Conservation (phyloP, 1,140 invertebrate species). For the Aporrectodea caliginosa region DNA sequence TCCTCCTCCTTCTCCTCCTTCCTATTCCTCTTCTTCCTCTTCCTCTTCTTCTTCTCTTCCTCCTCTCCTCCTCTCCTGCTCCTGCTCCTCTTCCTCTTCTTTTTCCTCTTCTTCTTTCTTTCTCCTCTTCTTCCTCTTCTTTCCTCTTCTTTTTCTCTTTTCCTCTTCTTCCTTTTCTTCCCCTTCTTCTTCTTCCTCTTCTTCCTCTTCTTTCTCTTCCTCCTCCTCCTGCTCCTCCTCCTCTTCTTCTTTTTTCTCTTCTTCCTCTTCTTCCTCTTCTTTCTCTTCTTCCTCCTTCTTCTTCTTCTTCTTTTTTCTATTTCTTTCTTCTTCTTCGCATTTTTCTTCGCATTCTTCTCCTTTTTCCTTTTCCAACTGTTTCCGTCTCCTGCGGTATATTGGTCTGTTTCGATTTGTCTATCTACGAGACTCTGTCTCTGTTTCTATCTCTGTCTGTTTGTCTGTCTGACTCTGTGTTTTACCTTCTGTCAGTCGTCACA, state of each 20-base stretch:
- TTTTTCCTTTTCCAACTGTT: not conserved
- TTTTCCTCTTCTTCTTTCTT: not conserved
- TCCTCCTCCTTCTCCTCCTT: not conserved
- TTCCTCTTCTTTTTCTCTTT: not conserved
- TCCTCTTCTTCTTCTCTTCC: not conserved
- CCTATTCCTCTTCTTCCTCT: not conserved
- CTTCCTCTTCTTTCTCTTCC: not conserved
- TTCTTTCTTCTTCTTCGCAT: not conserved
- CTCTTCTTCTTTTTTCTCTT: not conserved
- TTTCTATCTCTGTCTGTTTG: not conserved
- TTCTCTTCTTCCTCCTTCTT: not conserved
- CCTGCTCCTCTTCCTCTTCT: not conserved
- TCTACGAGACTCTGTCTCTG: not conserved
- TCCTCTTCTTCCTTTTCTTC: not conserved
- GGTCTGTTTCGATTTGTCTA: not conserved
- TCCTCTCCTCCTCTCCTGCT: not conserved
- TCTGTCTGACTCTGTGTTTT: not conserved
- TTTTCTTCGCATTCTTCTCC: not conserved
- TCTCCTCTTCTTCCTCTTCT: not conserved
- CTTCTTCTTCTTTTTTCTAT: not conserved
- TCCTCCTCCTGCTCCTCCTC: not conserved
- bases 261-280: not conserved
- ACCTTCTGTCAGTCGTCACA: not conserved
- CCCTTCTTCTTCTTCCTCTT: not conserved
- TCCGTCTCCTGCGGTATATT: slow-evolving; percentile 1